Evolutionary conservation across 2,797 vertebrate species (phyloP).

Genomic region (Anisognathus igniventris): DNA sequence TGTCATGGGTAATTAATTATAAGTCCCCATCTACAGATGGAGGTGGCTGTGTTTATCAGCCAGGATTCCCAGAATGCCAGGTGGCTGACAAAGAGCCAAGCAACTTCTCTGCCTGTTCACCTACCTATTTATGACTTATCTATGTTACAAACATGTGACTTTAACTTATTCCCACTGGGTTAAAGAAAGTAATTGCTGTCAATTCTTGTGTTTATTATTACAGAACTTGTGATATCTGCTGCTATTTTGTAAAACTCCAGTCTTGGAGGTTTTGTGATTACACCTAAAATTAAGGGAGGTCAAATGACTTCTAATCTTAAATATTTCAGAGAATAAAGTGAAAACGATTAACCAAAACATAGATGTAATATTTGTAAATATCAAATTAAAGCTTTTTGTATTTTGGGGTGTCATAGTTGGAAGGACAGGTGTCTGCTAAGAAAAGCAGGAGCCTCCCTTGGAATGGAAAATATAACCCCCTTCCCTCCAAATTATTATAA

Average conservation of each 20-base stretch:
- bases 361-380: neutral
- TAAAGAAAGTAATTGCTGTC: neutral
- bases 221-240: neutral
- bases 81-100: conserved; percentile 49
- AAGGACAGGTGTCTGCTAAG: neutral
- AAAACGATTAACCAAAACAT: neutral
- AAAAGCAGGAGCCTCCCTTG: neutral
- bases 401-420: neutral
- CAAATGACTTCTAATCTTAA: neutral
- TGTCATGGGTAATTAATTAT: conserved; percentile 75
- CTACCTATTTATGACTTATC: neutral
- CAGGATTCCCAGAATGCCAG: conserved; percentile 53
- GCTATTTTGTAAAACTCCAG: neutral
- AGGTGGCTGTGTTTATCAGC: conserved; percentile 60
- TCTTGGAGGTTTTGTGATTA: neutral
- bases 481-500: neutral
- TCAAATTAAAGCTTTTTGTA: neutral
- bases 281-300: neutral
- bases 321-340: neutral
- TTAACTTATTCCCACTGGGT: neutral
- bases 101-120: conserved; percentile 49
- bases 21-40: conserved; percentile 61
- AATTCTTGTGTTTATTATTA: neutral
- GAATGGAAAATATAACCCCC: neutral
- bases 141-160: neutral